These are phyloP conservation scores for Cossypha dichroa DNA, from an alignment of 2,797 vertebrate species.

Conservation along the genomic window DNA sequence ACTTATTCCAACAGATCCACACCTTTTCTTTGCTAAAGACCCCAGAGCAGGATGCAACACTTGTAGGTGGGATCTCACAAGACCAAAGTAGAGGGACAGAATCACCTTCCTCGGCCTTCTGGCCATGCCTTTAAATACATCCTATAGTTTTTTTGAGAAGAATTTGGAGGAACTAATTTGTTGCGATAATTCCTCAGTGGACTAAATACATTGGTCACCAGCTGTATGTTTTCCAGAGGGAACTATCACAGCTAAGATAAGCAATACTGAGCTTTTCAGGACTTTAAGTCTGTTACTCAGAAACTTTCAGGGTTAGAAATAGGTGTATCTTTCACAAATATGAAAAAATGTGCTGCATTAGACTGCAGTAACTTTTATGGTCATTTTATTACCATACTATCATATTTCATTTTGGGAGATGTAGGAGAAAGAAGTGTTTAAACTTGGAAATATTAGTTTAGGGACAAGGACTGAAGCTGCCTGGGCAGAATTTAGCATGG, in stretches of 20 bases:
- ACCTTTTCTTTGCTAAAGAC: neutral
- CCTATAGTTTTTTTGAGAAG: neutral
- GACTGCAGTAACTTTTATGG: neutral
- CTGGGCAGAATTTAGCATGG: neutral
- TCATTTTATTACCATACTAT: neutral
- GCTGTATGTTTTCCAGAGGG: neutral
- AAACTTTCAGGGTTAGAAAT: neutral
- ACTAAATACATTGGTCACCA: neutral
- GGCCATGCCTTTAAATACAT: neutral
- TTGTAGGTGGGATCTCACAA: neutral
- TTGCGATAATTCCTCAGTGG: neutral
- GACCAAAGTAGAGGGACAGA: neutral
- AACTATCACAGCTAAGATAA: neutral
- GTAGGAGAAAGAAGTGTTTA: neutral
- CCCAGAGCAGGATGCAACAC: neutral
- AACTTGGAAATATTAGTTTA: constrained; percentile 5
- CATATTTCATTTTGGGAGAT: neutral
- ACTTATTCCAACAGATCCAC: neutral
- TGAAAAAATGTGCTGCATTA: neutral
- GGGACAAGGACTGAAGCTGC: neutral
- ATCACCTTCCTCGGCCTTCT: fast-evolving
- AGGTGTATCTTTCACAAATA: neutral
- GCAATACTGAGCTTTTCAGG: neutral
- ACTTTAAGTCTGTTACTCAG: neutral
- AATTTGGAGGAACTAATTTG: neutral